These are phyloP conservation scores for Megalopta genalis DNA, from an alignment of 1,140 invertebrate species.

Conservation along the genomic window DNA sequence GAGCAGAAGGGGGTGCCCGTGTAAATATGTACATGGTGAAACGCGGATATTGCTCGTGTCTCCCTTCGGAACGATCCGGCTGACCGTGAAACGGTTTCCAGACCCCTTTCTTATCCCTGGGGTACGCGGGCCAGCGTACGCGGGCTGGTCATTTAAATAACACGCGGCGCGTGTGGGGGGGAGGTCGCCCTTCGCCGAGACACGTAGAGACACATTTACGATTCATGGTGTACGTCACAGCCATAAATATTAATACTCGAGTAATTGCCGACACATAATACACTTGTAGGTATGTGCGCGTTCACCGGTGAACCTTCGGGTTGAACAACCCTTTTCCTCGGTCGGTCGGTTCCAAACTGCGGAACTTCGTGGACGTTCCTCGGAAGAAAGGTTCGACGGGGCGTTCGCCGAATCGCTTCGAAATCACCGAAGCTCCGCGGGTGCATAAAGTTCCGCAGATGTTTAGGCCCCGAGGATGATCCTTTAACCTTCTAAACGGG, in stretches of 20 bases:
- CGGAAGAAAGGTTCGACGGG: too few relatives aligned
- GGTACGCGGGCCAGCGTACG: slow-evolving; percentile 6
- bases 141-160: slow-evolving; percentile 33
- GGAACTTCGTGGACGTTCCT: too few relatives aligned
- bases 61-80: slow-evolving; percentile 14
- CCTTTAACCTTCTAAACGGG: too few relatives aligned
- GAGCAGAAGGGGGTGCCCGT: neutral
- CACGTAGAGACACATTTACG: slow-evolving; percentile 21
- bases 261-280: slow-evolving; percentile 20
- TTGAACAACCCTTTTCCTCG: slow-evolving; percentile 7
- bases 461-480: too few relatives aligned
- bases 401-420: too few relatives aligned
- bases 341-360: too few relatives aligned
- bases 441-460: too few relatives aligned
- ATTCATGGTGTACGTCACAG: slow-evolving; percentile 31
- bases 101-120: slow-evolving; percentile 10
- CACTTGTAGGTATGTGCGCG: neutral
- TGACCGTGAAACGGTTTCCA: neutral
- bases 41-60: slow-evolving; percentile 11
- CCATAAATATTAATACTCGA: slow-evolving; percentile 33
- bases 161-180: neutral
- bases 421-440: too few relatives aligned
- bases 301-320: slow-evolving; percentile 8
- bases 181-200: slow-evolving; percentile 22
- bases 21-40: slow-evolving; percentile 17